Evolutionary conservation across 2,888 invertebrate genomes (phyloP).

Genomic region (Belgica antarctica): DNA sequence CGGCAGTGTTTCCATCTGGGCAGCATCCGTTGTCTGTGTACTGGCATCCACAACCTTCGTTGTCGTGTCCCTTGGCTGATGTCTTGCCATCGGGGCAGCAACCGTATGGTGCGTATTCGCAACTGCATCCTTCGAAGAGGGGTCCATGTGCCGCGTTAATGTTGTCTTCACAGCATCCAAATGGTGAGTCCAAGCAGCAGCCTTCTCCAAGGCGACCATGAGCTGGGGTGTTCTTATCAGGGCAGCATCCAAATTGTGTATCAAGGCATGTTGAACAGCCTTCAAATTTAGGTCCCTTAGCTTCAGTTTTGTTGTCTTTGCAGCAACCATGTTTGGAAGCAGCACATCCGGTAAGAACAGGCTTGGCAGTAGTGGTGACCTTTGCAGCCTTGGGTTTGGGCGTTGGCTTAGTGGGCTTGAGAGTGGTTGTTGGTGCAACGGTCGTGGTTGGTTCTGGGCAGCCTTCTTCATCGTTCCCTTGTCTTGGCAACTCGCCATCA

Average conservation of each 20-base stretch:
- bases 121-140: conserved; percentile 74
- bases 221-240: conserved; percentile 77
- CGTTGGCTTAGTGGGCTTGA: conserved; percentile 45
- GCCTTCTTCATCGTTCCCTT: conserved; percentile 74
- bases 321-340: conserved; percentile 72
- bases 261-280: conserved; percentile 74
- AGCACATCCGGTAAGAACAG: conserved; percentile 53
- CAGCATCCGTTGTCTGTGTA: conserved; percentile 77
- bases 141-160: conserved; percentile 78
- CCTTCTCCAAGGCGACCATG: conserved; percentile 81
- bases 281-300: conserved; percentile 66
- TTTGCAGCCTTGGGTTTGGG: conserved; percentile 47
- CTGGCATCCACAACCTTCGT: conserved; percentile 80
- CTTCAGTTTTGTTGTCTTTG: conserved; percentile 64
- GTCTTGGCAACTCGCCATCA: conserved; percentile 72
- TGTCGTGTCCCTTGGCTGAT: conserved; percentile 72
- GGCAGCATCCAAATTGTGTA: conserved; percentile 81
- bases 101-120: conserved; percentile 71
- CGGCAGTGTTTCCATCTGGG: conserved; percentile 74
- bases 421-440: conserved; percentile 46
- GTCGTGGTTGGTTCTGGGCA: conserved; percentile 69
- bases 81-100: conserved; percentile 85
- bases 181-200: conserved; percentile 69
- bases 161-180: conserved; percentile 91
- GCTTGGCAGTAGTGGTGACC: conserved; percentile 55